These are phyloP conservation scores for Seira musarum DNA, from an alignment of 2,888 invertebrate genomes.

Conservation along the genomic window DNA sequence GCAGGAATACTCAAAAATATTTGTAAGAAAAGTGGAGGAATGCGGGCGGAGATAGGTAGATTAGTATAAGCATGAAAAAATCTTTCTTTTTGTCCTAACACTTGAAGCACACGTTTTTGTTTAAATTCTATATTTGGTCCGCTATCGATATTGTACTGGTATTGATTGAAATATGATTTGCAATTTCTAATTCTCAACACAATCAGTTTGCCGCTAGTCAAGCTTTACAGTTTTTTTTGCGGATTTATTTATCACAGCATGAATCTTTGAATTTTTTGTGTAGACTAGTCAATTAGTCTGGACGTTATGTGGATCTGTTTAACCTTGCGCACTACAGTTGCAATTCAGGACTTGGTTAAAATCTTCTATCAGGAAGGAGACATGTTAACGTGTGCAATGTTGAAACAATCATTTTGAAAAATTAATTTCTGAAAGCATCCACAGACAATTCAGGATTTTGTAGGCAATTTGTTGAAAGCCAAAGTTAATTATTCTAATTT, in stretches of 20 bases:
- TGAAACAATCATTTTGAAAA: slow-evolving; percentile 42
- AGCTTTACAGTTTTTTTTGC: slow-evolving; percentile 26
- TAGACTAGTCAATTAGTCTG: no score
- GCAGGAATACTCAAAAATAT: slow-evolving; percentile 59
- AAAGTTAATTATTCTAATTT: no score
- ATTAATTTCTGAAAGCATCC: background rate
- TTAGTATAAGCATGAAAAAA: slow-evolving; percentile 5
- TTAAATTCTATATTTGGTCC: background rate
- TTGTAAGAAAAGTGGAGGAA: background rate
- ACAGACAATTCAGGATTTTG: background rate
- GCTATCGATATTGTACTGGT: slow-evolving; percentile 8
- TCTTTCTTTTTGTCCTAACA: slow-evolving; percentile 24
- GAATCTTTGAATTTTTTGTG: no score
- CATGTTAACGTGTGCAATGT: slow-evolving; percentile 36
- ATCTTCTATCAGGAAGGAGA: background rate
- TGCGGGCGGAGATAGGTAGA: slow-evolving; percentile 16
- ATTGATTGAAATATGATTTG: no score
- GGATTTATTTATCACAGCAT: no score
- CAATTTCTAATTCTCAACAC: slow-evolving; percentile 33
- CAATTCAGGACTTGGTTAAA: background rate
- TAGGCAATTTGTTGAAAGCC: no score
- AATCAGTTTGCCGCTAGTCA: slow-evolving; percentile 53
- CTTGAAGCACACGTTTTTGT: background rate
- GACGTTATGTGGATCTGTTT: no score
- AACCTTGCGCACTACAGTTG: no score